phyloP scores from a whole-genome alignment of 2,797 vertebrate genomes.

The Manis javanica region DNA sequence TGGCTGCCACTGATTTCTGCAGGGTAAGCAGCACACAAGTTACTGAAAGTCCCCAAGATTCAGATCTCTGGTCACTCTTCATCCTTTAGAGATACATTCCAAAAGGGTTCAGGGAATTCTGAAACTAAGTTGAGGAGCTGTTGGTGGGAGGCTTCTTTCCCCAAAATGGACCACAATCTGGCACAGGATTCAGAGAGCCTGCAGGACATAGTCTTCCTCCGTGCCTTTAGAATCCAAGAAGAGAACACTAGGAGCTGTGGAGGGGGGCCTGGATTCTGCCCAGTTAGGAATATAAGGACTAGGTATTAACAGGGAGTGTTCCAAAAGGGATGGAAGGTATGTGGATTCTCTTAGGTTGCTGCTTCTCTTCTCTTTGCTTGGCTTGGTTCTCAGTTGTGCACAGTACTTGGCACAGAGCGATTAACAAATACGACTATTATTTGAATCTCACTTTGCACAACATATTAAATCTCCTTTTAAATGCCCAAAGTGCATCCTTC shows the following conservation, averaged over 20 bases:
- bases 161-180: not conserved
- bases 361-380: not conserved
- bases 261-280: not conserved
- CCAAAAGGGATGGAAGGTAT: not conserved
- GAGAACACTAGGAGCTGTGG: not conserved
- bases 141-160: not conserved
- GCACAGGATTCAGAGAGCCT: not conserved
- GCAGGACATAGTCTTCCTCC: not conserved
- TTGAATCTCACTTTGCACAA: conserved; percentile 64
- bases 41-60: not conserved
- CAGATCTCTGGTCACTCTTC: not conserved
- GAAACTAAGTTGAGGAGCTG: not conserved
- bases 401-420: conserved; percentile 26
- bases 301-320: not conserved
- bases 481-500: conserved; percentile 54
- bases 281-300: not conserved
- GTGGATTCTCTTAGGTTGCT: not conserved
- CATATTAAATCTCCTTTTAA: conserved; percentile 49
- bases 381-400: not conserved
- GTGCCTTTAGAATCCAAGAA: not conserved
- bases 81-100: not conserved
- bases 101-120: not conserved
- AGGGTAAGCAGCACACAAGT: not conserved
- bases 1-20: not conserved
- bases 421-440: conserved; percentile 52